Evolutionary conservation across 2,888 invertebrate species (phyloP).

Genomic region (Poecilus cupreus): DNA sequence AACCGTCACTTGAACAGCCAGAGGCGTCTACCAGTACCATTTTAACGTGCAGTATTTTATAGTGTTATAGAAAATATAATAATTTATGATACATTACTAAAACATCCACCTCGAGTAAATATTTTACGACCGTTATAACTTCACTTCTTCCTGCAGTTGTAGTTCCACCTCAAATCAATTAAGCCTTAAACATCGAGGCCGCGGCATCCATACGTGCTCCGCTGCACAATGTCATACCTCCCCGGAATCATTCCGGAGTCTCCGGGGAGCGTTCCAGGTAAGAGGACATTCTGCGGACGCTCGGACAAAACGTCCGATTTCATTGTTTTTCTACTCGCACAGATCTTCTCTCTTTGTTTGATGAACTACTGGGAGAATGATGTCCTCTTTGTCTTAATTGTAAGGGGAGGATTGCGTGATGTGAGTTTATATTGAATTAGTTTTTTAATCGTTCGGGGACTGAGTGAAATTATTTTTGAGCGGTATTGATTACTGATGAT

Average conservation of each 20-base stretch:
- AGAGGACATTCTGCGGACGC: not conserved
- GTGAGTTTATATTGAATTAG: conserved; percentile 39
- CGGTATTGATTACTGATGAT: not conserved
- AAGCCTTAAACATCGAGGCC: not conserved
- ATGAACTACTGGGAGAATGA: not conserved
- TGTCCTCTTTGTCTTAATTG: conserved; percentile 5
- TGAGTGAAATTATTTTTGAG: conserved; percentile 28
- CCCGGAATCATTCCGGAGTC: conserved; percentile 18
- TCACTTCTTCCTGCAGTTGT: not conserved
- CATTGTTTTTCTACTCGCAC: conserved; percentile 36
- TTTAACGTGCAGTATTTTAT: no score
- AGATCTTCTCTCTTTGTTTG: not conserved
- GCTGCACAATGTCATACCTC: not conserved
- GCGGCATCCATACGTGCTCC: conserved; percentile 25
- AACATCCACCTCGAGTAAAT: no score
- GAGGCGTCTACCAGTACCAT: no score
- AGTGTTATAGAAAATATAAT: no score
- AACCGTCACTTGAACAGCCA: no score
- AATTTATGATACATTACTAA: no score
- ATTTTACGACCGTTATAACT: no score
- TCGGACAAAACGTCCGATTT: conserved; percentile 31
- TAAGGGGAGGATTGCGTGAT: conserved; percentile 8
- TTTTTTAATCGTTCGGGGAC: conserved; percentile 43
- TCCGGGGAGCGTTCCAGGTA: conserved; percentile 35
- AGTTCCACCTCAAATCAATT: conserved; percentile 23